phyloP scores from a whole-genome alignment of 1,140 invertebrate species.

The Lucilia cuprina region DNA sequence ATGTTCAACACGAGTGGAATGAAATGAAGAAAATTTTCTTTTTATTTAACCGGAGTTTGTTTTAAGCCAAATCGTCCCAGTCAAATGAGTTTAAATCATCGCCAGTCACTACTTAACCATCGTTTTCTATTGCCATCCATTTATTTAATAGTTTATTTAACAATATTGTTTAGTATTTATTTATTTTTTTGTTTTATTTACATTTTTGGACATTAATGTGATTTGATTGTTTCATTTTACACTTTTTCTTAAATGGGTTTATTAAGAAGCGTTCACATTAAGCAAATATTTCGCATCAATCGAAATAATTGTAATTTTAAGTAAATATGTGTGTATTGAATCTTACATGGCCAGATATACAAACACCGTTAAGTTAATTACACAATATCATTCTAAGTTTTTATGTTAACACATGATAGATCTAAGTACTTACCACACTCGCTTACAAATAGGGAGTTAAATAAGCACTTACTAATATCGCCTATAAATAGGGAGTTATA shows the following conservation, averaged over 20 bases:
- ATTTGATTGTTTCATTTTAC: background rate
- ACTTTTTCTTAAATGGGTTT: background rate
- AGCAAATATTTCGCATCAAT: too few species aligned
- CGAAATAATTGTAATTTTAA: too few species aligned
- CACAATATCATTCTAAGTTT: too few species aligned
- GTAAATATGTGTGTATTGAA: too few species aligned
- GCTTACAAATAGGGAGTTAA: too few species aligned
- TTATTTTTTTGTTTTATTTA: background rate
- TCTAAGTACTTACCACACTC: too few species aligned
- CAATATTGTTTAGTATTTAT: background rate
- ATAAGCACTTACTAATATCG: too few species aligned
- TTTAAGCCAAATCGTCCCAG: background rate
- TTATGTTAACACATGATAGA: too few species aligned
- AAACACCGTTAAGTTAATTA: too few species aligned
- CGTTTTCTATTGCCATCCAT: background rate
- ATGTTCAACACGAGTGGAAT: background rate
- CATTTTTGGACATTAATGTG: background rate
- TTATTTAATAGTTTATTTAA: constrained; percentile 2
- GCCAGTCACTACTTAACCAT: background rate
- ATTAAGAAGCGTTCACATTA: background rate
- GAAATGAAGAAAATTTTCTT: constrained; percentile 3
- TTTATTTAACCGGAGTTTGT: background rate
- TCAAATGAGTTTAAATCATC: background rate
- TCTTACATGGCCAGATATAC: too few species aligned
- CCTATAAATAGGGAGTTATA: too few species aligned